Percentiles rank a stretch among this genome's conserved stretches.
phyloP scores from a whole-genome alignment of 2,888 invertebrate genomes.

The Scaptomyza caliginosa region DNA sequence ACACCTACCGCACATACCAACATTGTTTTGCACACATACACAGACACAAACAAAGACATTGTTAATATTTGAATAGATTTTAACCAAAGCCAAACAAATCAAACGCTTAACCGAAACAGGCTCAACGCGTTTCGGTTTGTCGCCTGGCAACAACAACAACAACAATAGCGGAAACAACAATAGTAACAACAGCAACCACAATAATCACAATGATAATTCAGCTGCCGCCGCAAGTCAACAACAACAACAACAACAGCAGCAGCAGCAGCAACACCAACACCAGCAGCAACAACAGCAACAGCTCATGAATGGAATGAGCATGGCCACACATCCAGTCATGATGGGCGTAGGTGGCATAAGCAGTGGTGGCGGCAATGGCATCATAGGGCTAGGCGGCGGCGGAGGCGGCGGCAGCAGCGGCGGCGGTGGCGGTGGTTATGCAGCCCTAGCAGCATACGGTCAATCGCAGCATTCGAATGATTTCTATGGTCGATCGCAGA shows the following conservation, averaged over 20 bases:
- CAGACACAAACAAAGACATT: conserved; percentile 30
- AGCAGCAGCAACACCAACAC: conserved; percentile 65
- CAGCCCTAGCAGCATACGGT: conserved; percentile 70
- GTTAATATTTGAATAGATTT: conserved; percentile 62
- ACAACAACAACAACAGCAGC: conserved; percentile 51
- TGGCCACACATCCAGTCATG: conserved; percentile 70
- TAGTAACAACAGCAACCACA: conserved; percentile 35
- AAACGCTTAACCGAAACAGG: conserved; percentile 83
- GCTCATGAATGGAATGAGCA: conserved; percentile 68
- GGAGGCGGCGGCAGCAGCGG: conserved; percentile 73
- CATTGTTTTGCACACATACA: conserved; percentile 20
- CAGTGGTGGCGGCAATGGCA: conserved; percentile 69
- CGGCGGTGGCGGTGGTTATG: conserved; percentile 68
- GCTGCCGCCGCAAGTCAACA: conserved; percentile 60
- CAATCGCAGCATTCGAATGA: conserved; percentile 80
- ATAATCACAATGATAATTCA: conserved; percentile 59
- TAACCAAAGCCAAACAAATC: conserved; percentile 61
- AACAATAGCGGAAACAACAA: conserved; percentile 38
- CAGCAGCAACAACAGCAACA: conserved; percentile 68
- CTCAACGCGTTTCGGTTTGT: conserved; percentile 83
- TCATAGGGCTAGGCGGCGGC: conserved; percentile 79
- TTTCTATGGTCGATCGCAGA: conserved; percentile 84
- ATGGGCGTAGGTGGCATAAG: conserved; percentile 68
- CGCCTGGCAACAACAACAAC: conserved; percentile 59
- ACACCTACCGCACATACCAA: conserved; percentile 5